These are phyloP conservation scores for Entelurus aequoreus DNA, from an alignment of 2,113 vertebrate genomes.

Conservation along the genomic window DNA sequence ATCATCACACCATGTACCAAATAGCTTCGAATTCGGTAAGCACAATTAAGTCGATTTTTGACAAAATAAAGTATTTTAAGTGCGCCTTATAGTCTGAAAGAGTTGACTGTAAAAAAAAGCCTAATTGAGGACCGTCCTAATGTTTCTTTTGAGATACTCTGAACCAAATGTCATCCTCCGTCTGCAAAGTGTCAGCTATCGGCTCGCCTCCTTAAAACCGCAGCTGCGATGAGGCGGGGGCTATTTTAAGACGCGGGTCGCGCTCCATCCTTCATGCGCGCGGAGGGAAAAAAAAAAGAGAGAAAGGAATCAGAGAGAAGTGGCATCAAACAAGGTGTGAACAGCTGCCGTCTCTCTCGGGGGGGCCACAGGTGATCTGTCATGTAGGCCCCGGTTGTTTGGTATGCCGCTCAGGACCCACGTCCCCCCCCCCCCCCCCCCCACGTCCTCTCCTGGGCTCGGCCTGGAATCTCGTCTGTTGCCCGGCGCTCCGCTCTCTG, in stretches of 20 bases:
- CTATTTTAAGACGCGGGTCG: constrained; percentile 40
- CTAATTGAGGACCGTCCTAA: too few species aligned
- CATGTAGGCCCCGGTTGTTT: constrained; percentile 59
- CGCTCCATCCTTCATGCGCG: constrained; percentile 49
- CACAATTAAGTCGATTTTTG: too few species aligned
- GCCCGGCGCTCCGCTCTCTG: constrained; percentile 26
- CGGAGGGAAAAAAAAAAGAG: constrained; percentile 8
- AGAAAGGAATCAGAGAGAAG: constrained; percentile 45
- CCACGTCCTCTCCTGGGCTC: constrained; percentile 5
- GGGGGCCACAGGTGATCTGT: constrained; percentile 65
- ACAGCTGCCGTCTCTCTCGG: constrained; percentile 47
- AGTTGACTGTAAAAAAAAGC: too few species aligned
- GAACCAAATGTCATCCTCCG: too few species aligned
- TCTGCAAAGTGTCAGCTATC: too few species aligned
- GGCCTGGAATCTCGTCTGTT: constrained; percentile 19
- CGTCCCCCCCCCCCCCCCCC: constrained; percentile 39
- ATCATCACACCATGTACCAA: too few species aligned
- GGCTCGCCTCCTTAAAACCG: constrained; percentile 11
- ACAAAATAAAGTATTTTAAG: too few species aligned
- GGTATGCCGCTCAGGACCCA: constrained; percentile 56
- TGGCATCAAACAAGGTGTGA: constrained; percentile 64
- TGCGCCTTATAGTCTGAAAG: too few species aligned
- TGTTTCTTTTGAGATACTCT: too few species aligned
- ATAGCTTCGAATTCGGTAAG: too few species aligned
- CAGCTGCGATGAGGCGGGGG: constrained; percentile 15